These are phyloP conservation scores for Drosophila kikkawai DNA, from an alignment of 1,140 invertebrate species.

Conservation along the genomic window DNA sequence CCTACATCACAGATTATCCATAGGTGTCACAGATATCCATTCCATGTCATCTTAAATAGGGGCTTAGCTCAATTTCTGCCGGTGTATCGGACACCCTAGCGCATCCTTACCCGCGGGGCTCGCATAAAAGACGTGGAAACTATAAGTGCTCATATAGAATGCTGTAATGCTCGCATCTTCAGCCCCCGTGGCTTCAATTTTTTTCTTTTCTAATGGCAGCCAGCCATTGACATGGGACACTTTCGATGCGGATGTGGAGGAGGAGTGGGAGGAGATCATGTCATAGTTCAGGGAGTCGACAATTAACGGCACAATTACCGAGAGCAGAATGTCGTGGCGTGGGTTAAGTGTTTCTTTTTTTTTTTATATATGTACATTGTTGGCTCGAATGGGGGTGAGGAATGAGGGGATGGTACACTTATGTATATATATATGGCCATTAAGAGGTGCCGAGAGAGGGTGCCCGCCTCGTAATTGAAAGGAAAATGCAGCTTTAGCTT, in stretches of 20 bases:
- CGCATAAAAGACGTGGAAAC: constrained; percentile 27
- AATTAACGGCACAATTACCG: constrained; percentile 77
- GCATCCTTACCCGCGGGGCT: neutral
- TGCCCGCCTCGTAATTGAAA: constrained; percentile 62
- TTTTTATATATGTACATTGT: constrained; percentile 52
- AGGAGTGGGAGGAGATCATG: constrained; percentile 29
- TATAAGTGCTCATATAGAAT: constrained; percentile 51
- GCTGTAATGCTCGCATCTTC: constrained; percentile 31
- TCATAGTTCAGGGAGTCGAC: constrained; percentile 71
- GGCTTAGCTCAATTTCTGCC: constrained; percentile 5
- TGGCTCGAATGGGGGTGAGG: neutral
- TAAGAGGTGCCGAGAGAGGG: constrained; percentile 36
- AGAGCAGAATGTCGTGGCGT: constrained; percentile 47
- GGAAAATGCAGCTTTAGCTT: constrained; percentile 81
- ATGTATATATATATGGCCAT: constrained; percentile 37
- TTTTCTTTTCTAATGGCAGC: constrained; percentile 38
- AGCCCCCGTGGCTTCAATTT: constrained; percentile 26
- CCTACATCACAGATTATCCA: neutral
- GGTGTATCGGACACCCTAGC: constrained; percentile 9
- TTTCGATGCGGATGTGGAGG: constrained; percentile 20
- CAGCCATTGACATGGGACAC: constrained; percentile 49
- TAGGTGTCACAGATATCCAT: neutral
- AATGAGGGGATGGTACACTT: constrained; percentile 56
- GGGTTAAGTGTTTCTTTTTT: constrained; percentile 67
- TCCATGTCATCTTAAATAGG: neutral